Conservation (phyloP, 2,113 vertebrate genomes). For the Sinocyclocheilus maitianheensis region DNA sequence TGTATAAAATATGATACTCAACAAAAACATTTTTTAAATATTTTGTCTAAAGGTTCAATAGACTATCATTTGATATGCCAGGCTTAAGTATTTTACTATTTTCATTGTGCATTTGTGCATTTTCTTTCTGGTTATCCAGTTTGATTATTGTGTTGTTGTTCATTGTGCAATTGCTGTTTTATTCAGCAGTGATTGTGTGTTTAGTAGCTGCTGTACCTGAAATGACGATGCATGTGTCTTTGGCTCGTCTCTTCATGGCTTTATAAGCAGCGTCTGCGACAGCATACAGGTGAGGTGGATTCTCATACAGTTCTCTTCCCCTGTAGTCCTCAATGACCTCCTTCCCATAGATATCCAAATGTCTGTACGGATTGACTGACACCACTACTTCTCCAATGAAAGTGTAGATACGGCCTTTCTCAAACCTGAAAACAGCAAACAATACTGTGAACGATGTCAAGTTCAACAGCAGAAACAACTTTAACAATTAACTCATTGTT, state of each 20-base stretch:
- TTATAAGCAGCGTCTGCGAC: conserved; percentile 90
- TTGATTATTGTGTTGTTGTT: not conserved
- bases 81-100: not conserved
- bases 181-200: not conserved
- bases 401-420: conserved; percentile 87
- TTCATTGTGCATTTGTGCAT: not conserved
- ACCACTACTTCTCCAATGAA: conserved; percentile 95
- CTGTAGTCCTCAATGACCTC: conserved; percentile 80
- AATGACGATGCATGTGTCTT: conserved; percentile 95
- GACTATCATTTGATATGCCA: too few species aligned
- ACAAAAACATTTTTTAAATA: too few species aligned
- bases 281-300: conserved; percentile 88
- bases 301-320: conserved; percentile 89
- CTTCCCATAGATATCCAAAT: conserved; percentile 82
- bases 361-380: conserved; percentile 87
- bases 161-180: not conserved
- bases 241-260: conserved; percentile 90
- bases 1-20: too few species aligned
- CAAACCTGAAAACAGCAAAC: conserved; percentile 76
- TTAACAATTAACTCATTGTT: not conserved
- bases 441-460: not conserved
- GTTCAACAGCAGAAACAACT: not conserved
- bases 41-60: too few species aligned
- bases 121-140: not conserved
- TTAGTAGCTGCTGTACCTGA: conserved; percentile 75